Evolutionary conservation across 2,113 vertebrate genomes (phyloP).

Genomic region (Psilopsiagon aymara): DNA sequence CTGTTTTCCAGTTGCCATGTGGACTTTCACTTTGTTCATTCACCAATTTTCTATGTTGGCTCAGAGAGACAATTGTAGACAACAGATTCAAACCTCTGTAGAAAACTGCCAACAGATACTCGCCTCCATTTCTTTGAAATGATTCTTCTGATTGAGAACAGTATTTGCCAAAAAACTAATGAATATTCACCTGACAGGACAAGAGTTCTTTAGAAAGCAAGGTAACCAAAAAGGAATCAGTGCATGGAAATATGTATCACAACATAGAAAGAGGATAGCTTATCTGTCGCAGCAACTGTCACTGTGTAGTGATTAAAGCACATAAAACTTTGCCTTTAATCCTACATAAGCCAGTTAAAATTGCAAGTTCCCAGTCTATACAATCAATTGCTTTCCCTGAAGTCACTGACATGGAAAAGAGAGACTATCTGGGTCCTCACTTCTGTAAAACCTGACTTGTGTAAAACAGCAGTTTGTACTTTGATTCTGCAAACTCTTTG

Average conservation of each 20-base stretch:
- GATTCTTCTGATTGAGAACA: not conserved
- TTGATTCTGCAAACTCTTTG: not conserved
- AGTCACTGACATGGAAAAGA: not conserved
- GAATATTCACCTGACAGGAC: not conserved
- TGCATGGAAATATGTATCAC: not conserved
- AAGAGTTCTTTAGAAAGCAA: not conserved
- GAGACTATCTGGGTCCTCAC: not conserved
- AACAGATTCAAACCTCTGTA: not conserved
- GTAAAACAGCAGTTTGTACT: not conserved
- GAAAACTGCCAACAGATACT: not conserved
- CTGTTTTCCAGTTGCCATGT: not conserved
- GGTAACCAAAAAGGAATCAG: not conserved
- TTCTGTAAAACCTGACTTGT: not conserved
- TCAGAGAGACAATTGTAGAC: fast-evolving
- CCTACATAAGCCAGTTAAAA: not conserved
- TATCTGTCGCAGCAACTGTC: slow-evolving; percentile 6
- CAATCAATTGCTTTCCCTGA: not conserved
- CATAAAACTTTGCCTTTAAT: slow-evolving; percentile 21
- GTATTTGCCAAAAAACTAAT: not conserved
- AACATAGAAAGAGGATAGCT: not conserved
- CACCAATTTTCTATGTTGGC: not conserved
- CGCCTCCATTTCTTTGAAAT: not conserved
- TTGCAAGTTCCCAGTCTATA: not conserved
- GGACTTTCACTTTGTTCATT: not conserved
- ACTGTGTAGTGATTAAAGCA: not conserved